Percentiles rank a stretch among this genome's conserved stretches.
Conservation (phyloP, 2,888 invertebrate species). For the Villa cingulata region DNA sequence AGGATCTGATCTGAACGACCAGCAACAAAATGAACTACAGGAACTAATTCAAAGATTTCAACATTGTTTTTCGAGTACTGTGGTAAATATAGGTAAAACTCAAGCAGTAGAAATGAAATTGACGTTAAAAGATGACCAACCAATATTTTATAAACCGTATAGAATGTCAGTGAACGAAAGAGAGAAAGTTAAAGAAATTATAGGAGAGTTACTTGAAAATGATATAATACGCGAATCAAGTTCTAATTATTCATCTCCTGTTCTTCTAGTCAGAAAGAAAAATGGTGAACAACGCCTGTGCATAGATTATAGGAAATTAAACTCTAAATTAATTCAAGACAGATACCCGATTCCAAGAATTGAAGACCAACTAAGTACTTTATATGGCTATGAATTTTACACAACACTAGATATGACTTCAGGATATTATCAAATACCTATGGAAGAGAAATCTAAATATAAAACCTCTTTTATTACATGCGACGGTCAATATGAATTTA, state of each 20-base stretch:
- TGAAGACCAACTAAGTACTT: constrained; percentile 15
- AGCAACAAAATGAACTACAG: background rate
- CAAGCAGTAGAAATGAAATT: constrained; percentile 9
- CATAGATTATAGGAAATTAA: too few species aligned
- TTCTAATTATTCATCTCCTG: constrained; percentile 17
- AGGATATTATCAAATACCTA: too few species aligned
- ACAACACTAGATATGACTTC: constrained; percentile 18
- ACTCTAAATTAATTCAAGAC: background rate
- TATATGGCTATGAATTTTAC: constrained; percentile 13
- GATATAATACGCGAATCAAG: constrained; percentile 19
- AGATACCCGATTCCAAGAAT: constrained; percentile 13
- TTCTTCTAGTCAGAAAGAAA: constrained; percentile 15
- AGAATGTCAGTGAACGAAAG: too few species aligned
- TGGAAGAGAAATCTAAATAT: too few species aligned
- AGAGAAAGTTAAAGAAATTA: constrained; percentile 15
- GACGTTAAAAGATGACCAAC: constrained; percentile 12
- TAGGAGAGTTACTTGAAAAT: constrained; percentile 13
- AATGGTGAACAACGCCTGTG: background rate
- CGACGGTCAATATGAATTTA: too few species aligned
- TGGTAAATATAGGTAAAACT: constrained; percentile 12
- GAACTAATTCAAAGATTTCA: background rate
- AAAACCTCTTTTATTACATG: too few species aligned
- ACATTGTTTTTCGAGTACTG: background rate
- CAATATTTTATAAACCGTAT: constrained; percentile 19
- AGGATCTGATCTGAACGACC: constrained; percentile 16